Evolutionary conservation across 2,113 vertebrate species (phyloP).

Genomic region (Grus americana): DNA sequence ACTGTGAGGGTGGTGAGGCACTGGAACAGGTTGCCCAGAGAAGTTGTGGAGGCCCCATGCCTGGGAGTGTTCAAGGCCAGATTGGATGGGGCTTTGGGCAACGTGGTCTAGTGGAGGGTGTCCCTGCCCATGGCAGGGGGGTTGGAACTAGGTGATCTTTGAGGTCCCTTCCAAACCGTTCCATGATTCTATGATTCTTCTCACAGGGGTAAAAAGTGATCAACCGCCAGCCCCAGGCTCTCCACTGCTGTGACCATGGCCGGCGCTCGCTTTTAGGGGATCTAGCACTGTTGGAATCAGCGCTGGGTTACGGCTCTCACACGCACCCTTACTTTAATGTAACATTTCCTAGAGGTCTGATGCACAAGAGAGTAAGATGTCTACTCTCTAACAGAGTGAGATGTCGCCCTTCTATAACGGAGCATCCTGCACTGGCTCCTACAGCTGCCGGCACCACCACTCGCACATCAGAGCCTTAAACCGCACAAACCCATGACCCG

Average conservation of each 20-base stretch:
- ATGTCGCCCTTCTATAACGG: not conserved
- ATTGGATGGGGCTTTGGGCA: too few species aligned
- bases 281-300: not conserved
- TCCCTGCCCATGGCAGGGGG: too few species aligned
- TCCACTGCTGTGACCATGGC: rapidly evolving
- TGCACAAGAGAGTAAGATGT: not conserved
- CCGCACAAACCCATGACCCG: rapidly evolving
- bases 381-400: not conserved
- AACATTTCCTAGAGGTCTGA: not conserved
- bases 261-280: not conserved
- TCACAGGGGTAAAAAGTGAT: not conserved
- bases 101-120: too few species aligned
- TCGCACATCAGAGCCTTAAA: not conserved
- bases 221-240: not conserved
- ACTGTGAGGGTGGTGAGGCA: too few species aligned
- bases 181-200: not conserved
- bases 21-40: too few species aligned
- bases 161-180: too few species aligned
- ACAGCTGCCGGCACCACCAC: not conserved
- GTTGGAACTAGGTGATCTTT: too few species aligned
- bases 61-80: too few species aligned
- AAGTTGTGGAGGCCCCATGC: too few species aligned
- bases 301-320: not conserved
- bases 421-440: not conserved
- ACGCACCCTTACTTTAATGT: rapidly evolving